Base-by-base conservation (phyloP, 2,797 vertebrate species). In the Ctenopoma kingsleyae region DNA sequence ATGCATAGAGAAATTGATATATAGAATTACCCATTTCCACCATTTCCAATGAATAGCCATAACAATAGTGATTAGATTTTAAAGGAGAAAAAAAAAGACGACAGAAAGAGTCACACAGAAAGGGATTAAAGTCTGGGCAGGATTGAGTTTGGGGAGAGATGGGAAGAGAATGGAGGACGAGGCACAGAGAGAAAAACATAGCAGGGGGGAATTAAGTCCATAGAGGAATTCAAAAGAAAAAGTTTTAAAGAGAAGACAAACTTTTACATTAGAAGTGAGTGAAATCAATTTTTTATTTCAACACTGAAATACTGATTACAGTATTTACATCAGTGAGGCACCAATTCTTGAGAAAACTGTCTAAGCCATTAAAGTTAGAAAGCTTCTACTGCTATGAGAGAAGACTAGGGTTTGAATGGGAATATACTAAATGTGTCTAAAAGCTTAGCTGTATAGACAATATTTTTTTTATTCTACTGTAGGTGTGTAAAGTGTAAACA, bases 181-280 rank as follows among this genome's bases (percentile, higher is more conserved):
- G 65, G 32, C 49, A 3, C 41, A 16, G 60, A 55, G 11, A 81
- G 60, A 79, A 65, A 78, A 76, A 51, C 36, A 75, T 61, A 72
- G 72, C 55, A 25, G 30, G 68, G 60, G 81, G 74, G 61, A 74
- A 81, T 89, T 80, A 83, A 80, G 67, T 79, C 82, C 70, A 84
- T 62, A 77, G 64, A 86, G 71, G 67, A 83, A 86, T 83, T 85
- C 25, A 74, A 77, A 84, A 59, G 61, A 59, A 82, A 82, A 89
- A 82, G 50, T 85, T 85, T 84, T 70, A 44, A 81, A 66, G 51
- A 52, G 25, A 76, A 40, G 60, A 80, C 58, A 74, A 81, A 77
- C 73, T 78, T 85, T 46, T 76, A 71, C 80, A 80, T 85, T 62
- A 63, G 38, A 76, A 63, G 55, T 19, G 20, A 47, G 58, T 16